Base-by-base conservation (phyloP, 2,797 vertebrate genomes). In the Thripadectes ignobilis region DNA sequence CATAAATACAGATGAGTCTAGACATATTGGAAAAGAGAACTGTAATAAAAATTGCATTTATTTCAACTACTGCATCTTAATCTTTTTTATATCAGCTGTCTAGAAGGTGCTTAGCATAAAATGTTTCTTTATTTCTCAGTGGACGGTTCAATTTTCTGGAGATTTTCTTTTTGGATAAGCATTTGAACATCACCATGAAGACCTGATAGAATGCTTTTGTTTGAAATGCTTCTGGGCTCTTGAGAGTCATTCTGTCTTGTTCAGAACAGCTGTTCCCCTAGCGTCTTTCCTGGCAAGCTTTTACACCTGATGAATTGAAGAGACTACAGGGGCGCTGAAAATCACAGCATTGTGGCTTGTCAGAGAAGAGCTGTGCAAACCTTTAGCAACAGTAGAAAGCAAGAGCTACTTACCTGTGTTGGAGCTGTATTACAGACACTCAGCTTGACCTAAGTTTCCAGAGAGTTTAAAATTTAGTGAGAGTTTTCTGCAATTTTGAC, bases 351-450 rank as follows among this genome's bases (percentile, higher is more conserved):
- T 76, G 41, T 72, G 71, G 23, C 68, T 85, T 92, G 77, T 93
- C 75, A 93, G 67, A 82, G 89, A 77, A 91, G 61, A 91, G 54
- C 68, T 72, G 75, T 66, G 72, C 68, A 85, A 94, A 93, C 61
- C 65, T 88, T 77, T 85, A 75, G 58, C 63, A 71, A 62, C 1
- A 10, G 71, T 4, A 68, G 55, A 90, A 94, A 71, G 81, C 23
- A 80, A 52, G 49, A 77, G n/a, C 38, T 62, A 93, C 75, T 88
- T 73, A 58, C 62, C 67, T 85, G 68, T 80, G 91, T 85, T 75
- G 61, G 85, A 89, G 61, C 29, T 83, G 18, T 62, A 43, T 65
- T 83, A 91, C 41, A 89, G 86, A 57, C 24, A 30, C 74, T 58
- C 3, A 1, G 58, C 18, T 83, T 17, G 72, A 94, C 86, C 75